Conservation (phyloP, 1,140 invertebrate genomes). For the Nasonia vitripennis region DNA sequence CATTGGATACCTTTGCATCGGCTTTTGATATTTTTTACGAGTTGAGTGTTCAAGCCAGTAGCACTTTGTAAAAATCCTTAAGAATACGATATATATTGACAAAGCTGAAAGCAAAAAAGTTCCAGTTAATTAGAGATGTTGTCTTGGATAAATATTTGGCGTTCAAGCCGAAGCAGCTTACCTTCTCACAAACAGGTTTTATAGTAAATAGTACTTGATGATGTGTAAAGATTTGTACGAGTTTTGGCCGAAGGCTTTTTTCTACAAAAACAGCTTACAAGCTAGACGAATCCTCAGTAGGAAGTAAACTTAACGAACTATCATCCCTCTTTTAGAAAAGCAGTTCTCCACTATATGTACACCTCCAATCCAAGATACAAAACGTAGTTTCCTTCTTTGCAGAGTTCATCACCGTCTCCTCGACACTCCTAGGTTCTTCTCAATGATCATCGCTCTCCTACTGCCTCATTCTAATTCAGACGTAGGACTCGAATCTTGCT, state of each 20-base stretch:
- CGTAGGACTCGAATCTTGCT: neutral
- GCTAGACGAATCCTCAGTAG: neutral
- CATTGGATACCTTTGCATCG: constrained; percentile 1
- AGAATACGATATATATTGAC: neutral
- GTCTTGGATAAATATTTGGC: neutral
- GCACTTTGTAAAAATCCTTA: constrained; percentile 13
- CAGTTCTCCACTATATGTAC: constrained; percentile 18
- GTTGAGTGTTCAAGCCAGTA: neutral
- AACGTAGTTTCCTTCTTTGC: neutral
- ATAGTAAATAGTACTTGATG: neutral
- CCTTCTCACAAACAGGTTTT: neutral
- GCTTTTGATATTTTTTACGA: neutral
- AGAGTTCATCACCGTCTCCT: constrained; percentile 30
- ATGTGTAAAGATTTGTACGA: constrained; percentile 29
- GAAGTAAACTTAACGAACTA: constrained; percentile 10
- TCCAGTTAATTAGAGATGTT: neutral
- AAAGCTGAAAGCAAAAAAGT: constrained; percentile 12
- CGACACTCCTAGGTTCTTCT: neutral
- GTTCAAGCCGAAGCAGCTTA: neutral
- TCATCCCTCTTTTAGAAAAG: constrained; percentile 27
- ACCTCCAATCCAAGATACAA: neutral
- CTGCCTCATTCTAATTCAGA: neutral
- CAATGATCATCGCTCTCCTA: constrained; percentile 13
- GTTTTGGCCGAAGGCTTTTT: neutral
- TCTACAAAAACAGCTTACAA: constrained; percentile 1